These are phyloP conservation scores for Chaitophorus viminalis DNA, from an alignment of 2,888 invertebrate genomes.

Conservation along the genomic window DNA sequence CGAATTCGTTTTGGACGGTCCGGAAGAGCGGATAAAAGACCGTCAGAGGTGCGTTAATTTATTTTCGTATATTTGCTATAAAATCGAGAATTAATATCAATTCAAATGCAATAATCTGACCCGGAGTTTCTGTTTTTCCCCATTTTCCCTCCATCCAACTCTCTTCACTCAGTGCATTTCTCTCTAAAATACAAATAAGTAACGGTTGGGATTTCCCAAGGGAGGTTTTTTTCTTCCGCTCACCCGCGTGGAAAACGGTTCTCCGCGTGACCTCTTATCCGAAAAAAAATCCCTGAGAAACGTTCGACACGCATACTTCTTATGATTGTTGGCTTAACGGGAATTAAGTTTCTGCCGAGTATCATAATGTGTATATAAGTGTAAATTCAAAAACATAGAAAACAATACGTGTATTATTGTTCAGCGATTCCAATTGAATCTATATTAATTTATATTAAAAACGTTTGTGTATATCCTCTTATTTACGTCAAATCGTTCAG, in stretches of 20 bases:
- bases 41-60: too few species aligned
- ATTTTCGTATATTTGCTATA: not conserved
- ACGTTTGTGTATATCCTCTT: not conserved
- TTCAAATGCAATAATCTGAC: not conserved
- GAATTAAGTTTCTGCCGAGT: not conserved
- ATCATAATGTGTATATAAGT: not conserved
- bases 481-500: not conserved
- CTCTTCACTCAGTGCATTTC: too few species aligned
- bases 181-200: not conserved
- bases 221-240: not conserved
- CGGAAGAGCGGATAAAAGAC: too few species aligned
- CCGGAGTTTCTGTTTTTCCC: not conserved
- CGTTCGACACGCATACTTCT: conserved; percentile 4
- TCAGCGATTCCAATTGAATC: too few species aligned
- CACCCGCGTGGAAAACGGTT: not conserved
- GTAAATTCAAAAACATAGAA: conserved; percentile 17
- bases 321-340: not conserved
- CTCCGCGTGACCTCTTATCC: not conserved
- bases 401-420: not conserved
- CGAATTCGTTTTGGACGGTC: too few species aligned
- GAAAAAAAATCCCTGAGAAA: conserved; percentile 14
- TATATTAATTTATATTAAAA: not conserved
- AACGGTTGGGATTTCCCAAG: not conserved
- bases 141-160: not conserved
- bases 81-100: not conserved